A percentile compares a stretch with the other conserved stretches of the same genome.
These are phyloP conservation scores for Loris lydekkerianus DNA, from an alignment of 2,797 vertebrate species.

Conservation along the genomic window DNA sequence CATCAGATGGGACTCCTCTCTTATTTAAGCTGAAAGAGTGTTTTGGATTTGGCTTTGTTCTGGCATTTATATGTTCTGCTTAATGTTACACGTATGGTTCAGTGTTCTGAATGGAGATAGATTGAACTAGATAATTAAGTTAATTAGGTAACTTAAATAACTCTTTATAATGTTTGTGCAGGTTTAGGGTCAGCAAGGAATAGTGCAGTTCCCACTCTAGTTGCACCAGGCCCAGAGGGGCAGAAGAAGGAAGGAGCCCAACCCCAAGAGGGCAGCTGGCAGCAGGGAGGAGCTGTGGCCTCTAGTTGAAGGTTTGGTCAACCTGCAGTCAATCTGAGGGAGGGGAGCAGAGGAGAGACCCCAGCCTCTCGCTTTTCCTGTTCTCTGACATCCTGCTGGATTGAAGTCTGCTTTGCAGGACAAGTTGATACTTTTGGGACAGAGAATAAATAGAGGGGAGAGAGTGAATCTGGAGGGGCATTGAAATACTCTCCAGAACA, in stretches of 20 bases:
- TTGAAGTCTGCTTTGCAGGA: neutral
- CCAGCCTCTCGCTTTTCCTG: neutral
- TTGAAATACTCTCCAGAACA: neutral
- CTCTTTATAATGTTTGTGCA: neutral
- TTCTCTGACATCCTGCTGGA: neutral
- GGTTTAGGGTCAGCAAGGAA: neutral
- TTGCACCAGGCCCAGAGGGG: neutral
- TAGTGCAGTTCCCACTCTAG: neutral
- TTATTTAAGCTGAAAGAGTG: neutral
- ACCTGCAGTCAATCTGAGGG: neutral
- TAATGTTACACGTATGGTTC: neutral
- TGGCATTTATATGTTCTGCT: neutral
- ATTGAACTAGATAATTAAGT: slow-evolving; percentile 20
- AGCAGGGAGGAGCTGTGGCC: neutral
- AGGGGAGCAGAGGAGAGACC: rapidly evolving
- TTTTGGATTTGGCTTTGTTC: neutral
- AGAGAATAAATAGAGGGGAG: neutral
- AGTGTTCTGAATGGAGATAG: neutral
- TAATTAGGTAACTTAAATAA: slow-evolving; percentile 13
- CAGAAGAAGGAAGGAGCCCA: neutral
- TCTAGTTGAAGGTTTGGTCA: neutral
- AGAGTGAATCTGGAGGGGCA: neutral
- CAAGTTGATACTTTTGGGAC: neutral
- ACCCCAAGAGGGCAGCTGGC: neutral
- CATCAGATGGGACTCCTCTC: neutral